Evolutionary conservation across 2,888 invertebrate species (phyloP).

Genomic region (Lottia scabra): DNA sequence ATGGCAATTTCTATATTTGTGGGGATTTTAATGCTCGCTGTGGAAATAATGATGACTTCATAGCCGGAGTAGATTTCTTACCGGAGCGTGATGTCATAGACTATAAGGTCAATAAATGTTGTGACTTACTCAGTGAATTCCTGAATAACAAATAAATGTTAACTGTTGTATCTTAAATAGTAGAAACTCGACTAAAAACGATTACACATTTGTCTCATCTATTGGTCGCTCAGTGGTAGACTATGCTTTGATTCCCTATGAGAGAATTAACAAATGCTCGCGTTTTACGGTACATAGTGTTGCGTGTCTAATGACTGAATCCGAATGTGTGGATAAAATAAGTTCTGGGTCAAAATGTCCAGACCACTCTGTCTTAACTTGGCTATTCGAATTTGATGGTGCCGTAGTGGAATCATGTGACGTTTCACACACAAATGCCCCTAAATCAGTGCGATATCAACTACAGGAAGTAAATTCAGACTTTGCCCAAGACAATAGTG

Average conservation of each 20-base stretch:
- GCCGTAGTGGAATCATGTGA: no score
- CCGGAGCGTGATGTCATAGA: neutral
- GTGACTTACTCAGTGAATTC: neutral
- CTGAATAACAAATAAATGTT: neutral
- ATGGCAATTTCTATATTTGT: no score
- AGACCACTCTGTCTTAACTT: neutral
- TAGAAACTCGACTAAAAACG: neutral
- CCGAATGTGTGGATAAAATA: neutral
- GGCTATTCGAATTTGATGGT: neutral
- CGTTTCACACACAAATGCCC: neutral
- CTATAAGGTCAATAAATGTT: neutral
- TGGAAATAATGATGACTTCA: no score
- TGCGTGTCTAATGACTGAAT: neutral
- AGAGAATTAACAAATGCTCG: neutral
- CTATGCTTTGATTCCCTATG: neutral
- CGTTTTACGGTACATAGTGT: neutral
- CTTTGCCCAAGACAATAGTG: neutral
- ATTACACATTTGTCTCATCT: neutral
- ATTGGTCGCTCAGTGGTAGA: neutral
- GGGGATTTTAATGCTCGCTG: no score
- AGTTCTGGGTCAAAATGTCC: neutral
- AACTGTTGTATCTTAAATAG: slow-evolving; percentile 1
- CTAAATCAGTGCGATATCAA: neutral
- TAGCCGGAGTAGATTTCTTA: neutral
- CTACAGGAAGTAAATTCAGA: neutral